Percentiles rank a stretch among this genome's conserved stretches.
Conservation (phyloP, 2,797 vertebrate species). For the Myotis vivesi region DNA sequence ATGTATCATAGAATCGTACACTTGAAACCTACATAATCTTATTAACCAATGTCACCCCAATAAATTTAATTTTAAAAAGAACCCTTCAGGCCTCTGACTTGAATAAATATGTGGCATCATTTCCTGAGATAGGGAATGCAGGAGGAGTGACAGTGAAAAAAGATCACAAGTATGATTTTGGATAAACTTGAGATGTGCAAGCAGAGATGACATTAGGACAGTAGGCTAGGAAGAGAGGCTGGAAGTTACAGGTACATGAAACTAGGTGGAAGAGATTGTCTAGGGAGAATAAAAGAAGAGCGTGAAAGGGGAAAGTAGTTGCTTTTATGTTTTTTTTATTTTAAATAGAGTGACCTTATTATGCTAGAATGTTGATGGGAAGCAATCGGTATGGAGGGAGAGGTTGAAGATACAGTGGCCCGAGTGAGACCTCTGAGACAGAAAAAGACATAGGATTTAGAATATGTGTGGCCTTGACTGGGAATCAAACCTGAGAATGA, state of each 20-base stretch:
- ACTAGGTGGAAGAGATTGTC: not conserved
- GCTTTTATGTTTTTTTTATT: not conserved
- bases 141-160: not conserved
- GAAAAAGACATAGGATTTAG: not conserved
- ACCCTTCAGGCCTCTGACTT: not conserved
- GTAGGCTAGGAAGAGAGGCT: not conserved
- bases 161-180: not conserved
- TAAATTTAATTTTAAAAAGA: not conserved
- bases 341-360: not conserved
- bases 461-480: not conserved
- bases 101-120: not conserved
- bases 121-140: not conserved
- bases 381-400: not conserved
- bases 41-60: not conserved
- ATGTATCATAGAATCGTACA: not conserved
- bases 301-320: not conserved
- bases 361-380: not conserved
- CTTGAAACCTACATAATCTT: not conserved
- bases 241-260: not conserved
- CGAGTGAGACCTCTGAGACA: not conserved
- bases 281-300: not conserved
- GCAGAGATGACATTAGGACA: not conserved
- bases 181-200: not conserved
- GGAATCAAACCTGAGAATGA: no score
- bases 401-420: not conserved